Evolutionary conservation across 1,140 invertebrate genomes (phyloP), one percentile per base, ranked within the genome.

Genomic region (Anastatus disparis): DNA sequence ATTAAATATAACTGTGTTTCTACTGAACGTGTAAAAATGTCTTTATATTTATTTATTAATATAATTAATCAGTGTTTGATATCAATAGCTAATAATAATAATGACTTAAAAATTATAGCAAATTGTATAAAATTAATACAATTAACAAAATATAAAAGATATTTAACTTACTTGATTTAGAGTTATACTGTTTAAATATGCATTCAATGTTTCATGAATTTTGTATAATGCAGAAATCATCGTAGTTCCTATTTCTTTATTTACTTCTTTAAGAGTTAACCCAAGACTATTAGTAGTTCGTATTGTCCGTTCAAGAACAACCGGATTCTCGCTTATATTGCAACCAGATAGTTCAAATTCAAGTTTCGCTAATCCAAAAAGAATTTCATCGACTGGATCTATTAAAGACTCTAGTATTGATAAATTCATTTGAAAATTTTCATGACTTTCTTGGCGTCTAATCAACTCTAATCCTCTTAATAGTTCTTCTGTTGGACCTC

Each of bases 391-490:
- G 0, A 83, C 73, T 0, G 82, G 82, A 65, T 85, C 82, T 0
- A 82, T 79, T 42, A 87, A 70, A 2, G 84, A 82, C 66, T 87
- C 85, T 15, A 86, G 40, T 29, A 85, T 79, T 78, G 26, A 70
- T 79, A 46, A 75, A 75, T 72, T 79, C 77, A 20, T 50, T 4
- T 27, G 64, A 17, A n/a, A 72, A 44, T 59, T 75, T 0, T 31
- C 52, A 12, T 44, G 58, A 59, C 46, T 77, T 27, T 73, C 66
- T 13, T 81, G 75, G 6, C 72, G 62, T 31, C 77, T 79, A 38
- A 84, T 81, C 40, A 84, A 59, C 56, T 85, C 84, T 24, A 82
- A 75, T 0, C 81, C 81, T 0, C 82, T 76, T 2, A 85, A 70
- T 24, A 85, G 76, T 73, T 85, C 84, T 71, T 85, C 84, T 0